Evolutionary conservation across 1,140 invertebrate genomes (phyloP).

Genomic region (Saccostrea glomerata): DNA sequence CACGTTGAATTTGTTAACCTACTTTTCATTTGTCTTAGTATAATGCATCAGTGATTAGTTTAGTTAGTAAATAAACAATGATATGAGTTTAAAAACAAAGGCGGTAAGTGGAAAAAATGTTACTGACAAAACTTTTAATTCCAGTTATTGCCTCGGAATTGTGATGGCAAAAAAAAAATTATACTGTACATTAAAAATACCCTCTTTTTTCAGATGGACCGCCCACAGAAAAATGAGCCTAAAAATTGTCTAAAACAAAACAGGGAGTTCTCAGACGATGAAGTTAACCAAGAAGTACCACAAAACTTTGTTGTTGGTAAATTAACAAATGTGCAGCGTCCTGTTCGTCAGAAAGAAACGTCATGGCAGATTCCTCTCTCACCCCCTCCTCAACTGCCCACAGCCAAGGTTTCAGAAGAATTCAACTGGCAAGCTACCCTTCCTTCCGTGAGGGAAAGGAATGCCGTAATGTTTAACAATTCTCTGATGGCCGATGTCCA

Average conservation of each 20-base stretch:
- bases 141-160: too few relatives aligned
- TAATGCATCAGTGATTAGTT: too few relatives aligned
- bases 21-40: too few relatives aligned
- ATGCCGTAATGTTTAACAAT: conserved; percentile 90
- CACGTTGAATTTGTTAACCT: too few relatives aligned
- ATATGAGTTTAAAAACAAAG: too few relatives aligned
- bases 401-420: conserved; percentile 84
- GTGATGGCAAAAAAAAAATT: too few relatives aligned
- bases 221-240: conserved; percentile 62
- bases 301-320: conserved; percentile 68
- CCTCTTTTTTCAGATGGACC: conserved; percentile 57
- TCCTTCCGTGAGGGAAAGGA: conserved; percentile 86
- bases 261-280: conserved; percentile 69
- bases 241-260: conserved; percentile 62
- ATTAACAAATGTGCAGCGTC: conserved; percentile 52
- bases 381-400: conserved; percentile 62
- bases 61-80: too few relatives aligned
- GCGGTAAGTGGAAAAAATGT: too few relatives aligned
- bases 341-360: conserved; percentile 54
- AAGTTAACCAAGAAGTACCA: conserved; percentile 77
- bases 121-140: too few relatives aligned
- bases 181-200: too few relatives aligned
- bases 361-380: conserved; percentile 59
- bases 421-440: conserved; percentile 83
- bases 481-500: conserved; percentile 89